Conservation (phyloP, 1,140 invertebrate species). For the Zaprionus davidi region DNA sequence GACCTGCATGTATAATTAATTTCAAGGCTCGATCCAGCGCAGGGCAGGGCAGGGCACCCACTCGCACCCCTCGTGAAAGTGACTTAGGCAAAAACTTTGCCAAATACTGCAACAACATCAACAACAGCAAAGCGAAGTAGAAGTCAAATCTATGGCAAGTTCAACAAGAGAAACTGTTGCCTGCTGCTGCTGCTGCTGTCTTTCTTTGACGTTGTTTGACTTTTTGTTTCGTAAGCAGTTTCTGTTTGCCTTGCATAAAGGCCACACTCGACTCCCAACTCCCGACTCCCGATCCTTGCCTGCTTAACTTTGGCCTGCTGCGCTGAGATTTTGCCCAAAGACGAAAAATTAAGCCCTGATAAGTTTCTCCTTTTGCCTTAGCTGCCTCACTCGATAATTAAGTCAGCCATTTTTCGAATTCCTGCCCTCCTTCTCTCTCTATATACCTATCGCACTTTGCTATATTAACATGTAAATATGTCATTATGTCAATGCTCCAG, state of each 20-base stretch:
- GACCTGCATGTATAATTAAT: constrained; percentile 83
- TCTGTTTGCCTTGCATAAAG: constrained; percentile 60
- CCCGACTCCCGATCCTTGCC: constrained; percentile 39
- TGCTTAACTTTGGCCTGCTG: constrained; percentile 60
- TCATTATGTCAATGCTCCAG: constrained; percentile 60
- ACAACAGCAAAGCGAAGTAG: constrained; percentile 23
- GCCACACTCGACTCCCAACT: constrained; percentile 22
- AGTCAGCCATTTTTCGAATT: constrained; percentile 51
- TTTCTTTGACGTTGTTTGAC: constrained; percentile 57
- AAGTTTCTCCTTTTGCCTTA: constrained; percentile 48
- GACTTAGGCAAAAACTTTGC: constrained; percentile 70
- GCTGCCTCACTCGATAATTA: constrained; percentile 43
- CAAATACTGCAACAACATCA: constrained; percentile 63
- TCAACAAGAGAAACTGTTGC: constrained; percentile 57
- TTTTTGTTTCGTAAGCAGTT: constrained; percentile 81
- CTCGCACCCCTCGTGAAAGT: constrained; percentile 45
- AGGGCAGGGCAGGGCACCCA: too few relatives aligned
- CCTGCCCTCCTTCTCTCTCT: background rate
- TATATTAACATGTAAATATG: constrained; percentile 80
- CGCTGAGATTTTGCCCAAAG: constrained; percentile 51
- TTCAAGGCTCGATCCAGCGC: constrained; percentile 42
- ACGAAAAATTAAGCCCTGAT: constrained; percentile 69
- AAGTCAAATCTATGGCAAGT: constrained; percentile 61
- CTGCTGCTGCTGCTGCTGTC: constrained; percentile 55
- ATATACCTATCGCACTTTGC: background rate